Percentiles rank a stretch among this genome's conserved stretches.
Evolutionary conservation across 1,140 invertebrate genomes (phyloP).

Genomic region (Hycleus cichorii): DNA sequence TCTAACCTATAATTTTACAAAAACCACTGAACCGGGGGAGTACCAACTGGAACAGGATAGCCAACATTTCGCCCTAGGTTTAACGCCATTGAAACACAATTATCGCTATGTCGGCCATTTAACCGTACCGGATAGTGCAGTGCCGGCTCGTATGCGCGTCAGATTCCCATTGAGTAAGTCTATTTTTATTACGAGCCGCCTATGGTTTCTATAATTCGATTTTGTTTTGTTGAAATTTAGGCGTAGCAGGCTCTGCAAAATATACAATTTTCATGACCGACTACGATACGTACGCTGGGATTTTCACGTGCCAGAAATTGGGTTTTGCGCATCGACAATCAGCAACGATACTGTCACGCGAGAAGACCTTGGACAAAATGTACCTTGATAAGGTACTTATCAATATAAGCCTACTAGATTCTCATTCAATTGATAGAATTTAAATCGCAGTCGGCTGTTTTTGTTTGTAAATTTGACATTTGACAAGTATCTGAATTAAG

Average conservation of each 20-base stretch:
- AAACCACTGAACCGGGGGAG: slow-evolving; percentile 56
- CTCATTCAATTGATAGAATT: too few relatives aligned
- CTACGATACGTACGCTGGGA: slow-evolving; percentile 64
- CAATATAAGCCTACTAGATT: too few relatives aligned
- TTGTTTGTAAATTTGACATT: too few relatives aligned
- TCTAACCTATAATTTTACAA: slow-evolving; percentile 70
- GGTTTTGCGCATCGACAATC: slow-evolving; percentile 65
- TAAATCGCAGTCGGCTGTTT: too few relatives aligned
- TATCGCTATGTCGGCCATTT: slow-evolving; percentile 69
- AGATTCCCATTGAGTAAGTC: slow-evolving; percentile 67
- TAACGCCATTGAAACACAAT: slow-evolving; percentile 63
- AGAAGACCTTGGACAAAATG: slow-evolving; percentile 57
- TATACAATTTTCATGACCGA: slow-evolving; percentile 70
- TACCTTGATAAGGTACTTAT: slow-evolving; percentile 55
- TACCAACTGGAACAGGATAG: slow-evolving; percentile 66
- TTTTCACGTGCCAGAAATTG: slow-evolving; percentile 74
- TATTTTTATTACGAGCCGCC: background rate
- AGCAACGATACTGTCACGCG: slow-evolving; percentile 68
- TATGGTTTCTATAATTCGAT: slow-evolving; percentile 20
- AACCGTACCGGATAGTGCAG: slow-evolving; percentile 55
- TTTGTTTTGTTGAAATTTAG: slow-evolving; percentile 38
- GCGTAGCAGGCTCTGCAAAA: slow-evolving; percentile 63
- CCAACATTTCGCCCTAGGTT: slow-evolving; percentile 60
- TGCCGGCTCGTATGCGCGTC: slow-evolving; percentile 63
- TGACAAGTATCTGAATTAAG: too few relatives aligned